Base-by-base conservation (phyloP, 2,113 vertebrate species). In the Seriola rivoliana region DNA sequence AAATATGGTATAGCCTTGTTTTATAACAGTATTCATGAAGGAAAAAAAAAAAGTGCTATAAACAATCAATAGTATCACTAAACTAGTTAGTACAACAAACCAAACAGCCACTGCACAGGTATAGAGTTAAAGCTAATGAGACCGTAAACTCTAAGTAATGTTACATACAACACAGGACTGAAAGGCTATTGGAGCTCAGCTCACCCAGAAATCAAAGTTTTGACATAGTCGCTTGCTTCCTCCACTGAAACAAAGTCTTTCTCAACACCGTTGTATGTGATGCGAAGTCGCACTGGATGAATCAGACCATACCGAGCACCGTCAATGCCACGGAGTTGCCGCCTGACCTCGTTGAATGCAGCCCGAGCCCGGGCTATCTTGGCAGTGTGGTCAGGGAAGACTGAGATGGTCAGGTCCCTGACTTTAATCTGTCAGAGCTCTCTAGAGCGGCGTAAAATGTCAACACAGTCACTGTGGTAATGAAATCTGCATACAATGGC, bases 221-320 rank as follows among this genome's bases (percentile, higher is more conserved):
- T 23, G 23, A 71, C 48, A 48, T 25, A 83, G 6, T 12, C 17
- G 0, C 48, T 75, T n/a, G 66, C 70, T 59, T 78, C 48, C 23
- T 88, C 86, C 36, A 29, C 62, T 21, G 62, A 84, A 12, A 52
- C 32, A 2, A 87, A 83, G 9, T 84, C 81, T 36, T 80, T 82
- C 66, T 72, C 29, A 17, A 64, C 70, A 60, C 73, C 36, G 2
- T 67, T 29, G 29, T 29, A 2, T 55, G 55, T 79, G 23, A 85
- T 75, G 36, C 29, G 78, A n/a, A 82, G 79, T 7, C 46, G 23
- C 3, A 55, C 73, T 5, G 81, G 81, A 25, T 87, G 21, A 25
- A 86, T 4, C 8, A 84, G 62, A 4, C 76, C 77, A 16, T 78
- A 81, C 16, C 63, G 32, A 46, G 12, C 71, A 23, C 71, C 40